Conservation (phyloP, 2,888 invertebrate genomes). For the Aromia moschata region DNA sequence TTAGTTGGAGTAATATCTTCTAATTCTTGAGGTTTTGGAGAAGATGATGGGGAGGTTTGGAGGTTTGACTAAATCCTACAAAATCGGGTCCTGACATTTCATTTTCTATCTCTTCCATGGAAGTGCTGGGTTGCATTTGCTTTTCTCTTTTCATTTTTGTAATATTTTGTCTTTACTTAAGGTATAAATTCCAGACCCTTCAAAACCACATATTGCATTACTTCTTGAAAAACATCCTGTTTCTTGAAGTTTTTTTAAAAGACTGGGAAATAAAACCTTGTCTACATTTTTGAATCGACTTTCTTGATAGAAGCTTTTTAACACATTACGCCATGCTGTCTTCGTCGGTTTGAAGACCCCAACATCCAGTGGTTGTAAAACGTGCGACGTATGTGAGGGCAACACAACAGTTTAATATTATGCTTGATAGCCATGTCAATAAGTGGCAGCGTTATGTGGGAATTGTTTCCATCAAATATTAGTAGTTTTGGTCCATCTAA, state of each 20-base stretch:
- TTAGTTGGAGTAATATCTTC: neutral
- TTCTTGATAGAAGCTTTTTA: slow-evolving; percentile 24
- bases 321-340: slow-evolving; percentile 3
- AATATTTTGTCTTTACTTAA: neutral
- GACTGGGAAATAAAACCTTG: neutral
- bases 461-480: no score
- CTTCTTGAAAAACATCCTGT: slow-evolving; percentile 26
- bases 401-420: slow-evolving; percentile 36
- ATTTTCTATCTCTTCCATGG: neutral
- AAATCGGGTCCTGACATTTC: neutral
- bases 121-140: neutral
- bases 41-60: neutral
- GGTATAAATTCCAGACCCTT: slow-evolving; percentile 27
- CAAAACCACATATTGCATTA: slow-evolving; percentile 31
- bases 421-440: no score
- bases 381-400: slow-evolving; percentile 28
- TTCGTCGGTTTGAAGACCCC: slow-evolving; percentile 25
- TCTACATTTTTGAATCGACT: slow-evolving; percentile 31
- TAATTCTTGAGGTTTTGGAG: neutral
- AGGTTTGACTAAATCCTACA: no score
- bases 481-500: slow-evolving; percentile 30
- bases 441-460: slow-evolving; percentile 30
- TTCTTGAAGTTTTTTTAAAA: neutral
- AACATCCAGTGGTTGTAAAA: slow-evolving; percentile 33
- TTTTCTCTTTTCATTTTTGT: neutral